These are phyloP conservation scores for Lophotis ruficrista DNA, from an alignment of 2,113 vertebrate species.

Conservation along the genomic window DNA sequence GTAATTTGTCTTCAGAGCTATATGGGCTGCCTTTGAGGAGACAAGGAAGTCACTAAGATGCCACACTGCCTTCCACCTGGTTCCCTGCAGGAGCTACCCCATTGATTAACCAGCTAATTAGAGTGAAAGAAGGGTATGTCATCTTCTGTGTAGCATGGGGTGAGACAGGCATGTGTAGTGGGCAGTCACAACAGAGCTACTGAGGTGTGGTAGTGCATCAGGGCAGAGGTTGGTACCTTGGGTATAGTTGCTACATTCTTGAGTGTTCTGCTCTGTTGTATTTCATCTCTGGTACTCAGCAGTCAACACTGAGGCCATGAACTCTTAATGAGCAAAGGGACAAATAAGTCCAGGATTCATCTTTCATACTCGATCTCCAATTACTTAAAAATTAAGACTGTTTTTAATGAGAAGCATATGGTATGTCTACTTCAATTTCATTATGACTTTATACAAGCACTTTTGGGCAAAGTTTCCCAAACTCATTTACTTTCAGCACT, in stretches of 20 bases:
- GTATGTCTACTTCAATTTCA: neutral
- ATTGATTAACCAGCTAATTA: neutral
- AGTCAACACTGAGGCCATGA: neutral
- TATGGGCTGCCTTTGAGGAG: neutral
- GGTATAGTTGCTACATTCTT: neutral
- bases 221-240: neutral
- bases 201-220: neutral
- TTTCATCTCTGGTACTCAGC: neutral
- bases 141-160: accelerated
- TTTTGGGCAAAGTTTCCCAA: neutral
- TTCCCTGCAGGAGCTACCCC: neutral
- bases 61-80: neutral
- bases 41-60: neutral
- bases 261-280: neutral
- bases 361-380: neutral
- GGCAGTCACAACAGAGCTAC: neutral
- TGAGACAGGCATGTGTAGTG: accelerated
- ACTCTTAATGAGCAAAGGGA: neutral
- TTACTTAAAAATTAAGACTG: neutral
- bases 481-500: neutral
- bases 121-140: neutral
- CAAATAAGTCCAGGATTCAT: neutral
- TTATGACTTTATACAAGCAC: neutral
- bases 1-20: accelerated
- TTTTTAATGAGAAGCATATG: neutral